These are phyloP conservation scores for Nothura maculosa DNA, from an alignment of 2,797 vertebrate species.

Conservation along the genomic window DNA sequence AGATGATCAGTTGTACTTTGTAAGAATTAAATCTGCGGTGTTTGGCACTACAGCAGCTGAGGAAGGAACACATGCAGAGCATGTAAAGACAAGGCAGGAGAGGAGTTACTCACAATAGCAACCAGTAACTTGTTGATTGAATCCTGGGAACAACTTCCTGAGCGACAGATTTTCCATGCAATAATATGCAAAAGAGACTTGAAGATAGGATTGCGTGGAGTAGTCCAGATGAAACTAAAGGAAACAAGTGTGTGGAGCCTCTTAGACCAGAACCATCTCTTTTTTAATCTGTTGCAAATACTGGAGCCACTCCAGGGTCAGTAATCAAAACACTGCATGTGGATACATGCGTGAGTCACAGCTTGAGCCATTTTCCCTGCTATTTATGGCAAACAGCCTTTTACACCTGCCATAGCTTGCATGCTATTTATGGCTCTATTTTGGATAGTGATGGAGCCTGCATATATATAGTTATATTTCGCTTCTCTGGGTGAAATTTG, in stretches of 20 bases:
- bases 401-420: slow-evolving; percentile 1
- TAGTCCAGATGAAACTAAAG: not conserved
- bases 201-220: not conserved
- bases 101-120: not conserved
- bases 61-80: not conserved
- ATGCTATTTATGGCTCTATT: not conserved
- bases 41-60: not conserved
- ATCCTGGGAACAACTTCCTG: not conserved
- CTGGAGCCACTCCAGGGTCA: not conserved
- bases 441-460: not conserved
- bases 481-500: not conserved
- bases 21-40: not conserved
- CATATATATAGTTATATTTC: fast-evolving
- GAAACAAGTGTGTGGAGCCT: not conserved
- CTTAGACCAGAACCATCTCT: not conserved
- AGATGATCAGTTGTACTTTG: not conserved
- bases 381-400: slow-evolving; percentile 36
- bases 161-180: not conserved
- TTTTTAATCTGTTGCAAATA: slow-evolving; percentile 2
- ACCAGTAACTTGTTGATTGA: not conserved
- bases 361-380: slow-evolving; percentile 40
- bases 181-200: not conserved
- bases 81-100: not conserved
- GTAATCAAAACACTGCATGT: not conserved
- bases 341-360: not conserved